Base-by-base conservation (phyloP, 1,140 invertebrate species). In the Eumeta japonica region DNA sequence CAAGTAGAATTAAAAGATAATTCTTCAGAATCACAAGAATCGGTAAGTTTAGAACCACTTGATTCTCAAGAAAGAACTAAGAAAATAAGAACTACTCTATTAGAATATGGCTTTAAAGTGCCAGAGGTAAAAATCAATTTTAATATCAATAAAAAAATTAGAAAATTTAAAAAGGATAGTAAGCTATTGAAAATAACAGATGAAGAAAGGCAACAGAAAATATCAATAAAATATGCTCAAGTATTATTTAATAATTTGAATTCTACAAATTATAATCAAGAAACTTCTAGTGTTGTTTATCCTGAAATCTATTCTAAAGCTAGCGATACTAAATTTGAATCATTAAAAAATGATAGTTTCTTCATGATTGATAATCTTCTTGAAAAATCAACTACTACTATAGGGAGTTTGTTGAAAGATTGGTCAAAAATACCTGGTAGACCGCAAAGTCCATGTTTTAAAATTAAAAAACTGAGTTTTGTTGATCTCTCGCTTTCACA, bases 301-400 rank as follows among this genome's bases (percentile, higher is more conserved):
- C n/a, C n/a, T n/a, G n/a, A n/a, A n/a, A n/a, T n/a, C n/a, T n/a
- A n/a, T n/a, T n/a, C n/a, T n/a, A n/a, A n/a, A n/a, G n/a, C n/a
- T n/a, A n/a, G n/a, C n/a, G n/a, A n/a, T n/a, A n/a, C n/a, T n/a
- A n/a, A n/a, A n/a, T n/a, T n/a, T n/a, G n/a, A n/a, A n/a, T n/a
- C n/a, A n/a, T n/a, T n/a, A n/a, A 62, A 46, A 40, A 43, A 57
- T 43, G 47, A 68, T 49, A 24, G 53, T 32, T 16, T 58, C 46
- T 83, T 79, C 56, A 83, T 80, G 41, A 73, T 61, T 27, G 36
- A 48, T 10, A 48, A 52, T 41, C 55, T 68, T 24, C 37, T 64
- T 12, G 41, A 51, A 16, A 66, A 54, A 37, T 54, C 58, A 24
- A 11, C 33, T 18, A 50, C 33, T 17, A 50, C 39, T 41, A 76